Conservation (phyloP, 2,113 vertebrate species). For the Leptobrachium leishanense region DNA sequence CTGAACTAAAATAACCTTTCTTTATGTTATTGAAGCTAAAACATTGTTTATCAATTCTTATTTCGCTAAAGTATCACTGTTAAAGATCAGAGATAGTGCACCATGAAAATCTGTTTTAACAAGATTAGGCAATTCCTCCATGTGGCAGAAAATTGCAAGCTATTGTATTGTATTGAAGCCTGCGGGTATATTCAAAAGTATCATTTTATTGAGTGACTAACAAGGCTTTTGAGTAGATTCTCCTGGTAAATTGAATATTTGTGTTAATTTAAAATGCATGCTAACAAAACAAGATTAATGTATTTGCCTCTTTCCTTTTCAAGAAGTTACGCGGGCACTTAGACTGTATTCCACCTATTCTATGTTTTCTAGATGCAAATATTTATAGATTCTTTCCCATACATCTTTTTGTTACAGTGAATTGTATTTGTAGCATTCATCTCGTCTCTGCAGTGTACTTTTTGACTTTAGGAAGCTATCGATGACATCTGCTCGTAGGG, state of each 20-base stretch:
- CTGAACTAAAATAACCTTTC: too few species aligned
- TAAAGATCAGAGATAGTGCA: neutral
- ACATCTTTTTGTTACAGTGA: too few species aligned
- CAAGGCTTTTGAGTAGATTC: slow-evolving; percentile 10
- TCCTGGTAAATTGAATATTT: slow-evolving; percentile 9
- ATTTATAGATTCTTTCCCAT: too few species aligned
- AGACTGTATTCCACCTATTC: neutral
- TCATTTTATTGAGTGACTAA: slow-evolving; percentile 20
- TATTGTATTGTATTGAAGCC: neutral
- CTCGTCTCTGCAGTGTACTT: too few species aligned
- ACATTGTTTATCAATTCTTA: too few species aligned
- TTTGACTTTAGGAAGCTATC: too few species aligned
- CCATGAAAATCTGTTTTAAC: neutral
- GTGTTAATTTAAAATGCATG: slow-evolving; percentile 6
- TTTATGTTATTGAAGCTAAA: too few species aligned
- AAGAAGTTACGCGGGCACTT: neutral
- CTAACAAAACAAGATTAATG: slow-evolving; percentile 9
- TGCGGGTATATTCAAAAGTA: slow-evolving; percentile 9
- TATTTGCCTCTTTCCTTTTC: neutral
- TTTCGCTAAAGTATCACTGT: neutral
- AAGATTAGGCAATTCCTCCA: slow-evolving; percentile 7
- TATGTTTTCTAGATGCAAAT: too few species aligned
- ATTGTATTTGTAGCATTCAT: too few species aligned
- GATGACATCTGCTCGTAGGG: too few species aligned
- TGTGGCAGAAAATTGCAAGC: neutral